Evolutionary conservation across 2,797 vertebrate species (phyloP), one percentile per base, ranked within the genome.

Genomic region (Sebastes diploproa): DNA sequence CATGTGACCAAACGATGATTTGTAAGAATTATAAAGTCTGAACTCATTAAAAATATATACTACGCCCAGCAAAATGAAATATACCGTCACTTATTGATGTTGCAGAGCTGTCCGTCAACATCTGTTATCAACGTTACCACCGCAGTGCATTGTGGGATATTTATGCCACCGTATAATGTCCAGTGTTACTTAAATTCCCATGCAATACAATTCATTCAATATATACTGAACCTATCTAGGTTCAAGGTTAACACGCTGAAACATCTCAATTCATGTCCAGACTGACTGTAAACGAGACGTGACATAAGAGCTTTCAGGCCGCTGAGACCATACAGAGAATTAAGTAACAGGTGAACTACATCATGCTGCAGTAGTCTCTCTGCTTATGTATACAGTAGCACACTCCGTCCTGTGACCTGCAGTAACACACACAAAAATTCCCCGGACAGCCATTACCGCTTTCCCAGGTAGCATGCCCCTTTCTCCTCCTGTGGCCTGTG

Each of bases 401-500:
- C 68, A 63, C 84, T 83, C 62, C 62, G 42, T 81, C 72, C 58
- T 30, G 55, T 79, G 62, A 88, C 85, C 81, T 75, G 80, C 76
- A 87, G 85, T 68, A 84, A 75, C 77, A 76, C 70, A 68, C 27
- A 63, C 27, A 63, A 12, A 30, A 58, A 86, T 76, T 93, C 93
- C 91, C 91, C 1, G 4, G 83, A 50, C 73, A 4, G 77, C 82
- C 83, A 91, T 93, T 91, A 94, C 69, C 7, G 25, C 50, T 77
- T 84, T 78, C 82, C 80, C 22, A n/a, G 80, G 74, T 55, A 27
- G 32, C 34, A 0, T 4, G 55, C 79, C 77, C 71, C 73, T 84
- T 82, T 83, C 93, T 91, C 88, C 92, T 91, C 89, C 68, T 50
- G 91, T 86, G 91, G 89, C 89, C 74, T 34, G 46, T 65, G 72